Conservation (phyloP, 2,113 vertebrate genomes). For the cattle (Bos taurus) region ARS-UCD2.0 NC_037330.1:119166501-119167000, state of each 20-base stretch:
- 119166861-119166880: neutral
- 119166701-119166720: neutral
- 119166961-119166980: neutral
- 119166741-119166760: neutral
- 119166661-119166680: neutral
- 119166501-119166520: neutral
- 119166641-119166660: neutral
- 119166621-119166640: neutral
- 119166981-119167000: neutral
- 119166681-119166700: neutral
- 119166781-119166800: neutral
- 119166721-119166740: neutral
- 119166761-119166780: neutral
- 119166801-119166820: neutral
- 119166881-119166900: neutral
- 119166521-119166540: neutral
- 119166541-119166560: neutral
- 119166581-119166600: neutral
- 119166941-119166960: neutral
- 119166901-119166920: neutral
- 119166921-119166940: neutral
- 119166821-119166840: neutral
- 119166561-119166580: neutral
- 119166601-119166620: neutral
- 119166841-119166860: neutral